Conservation (phyloP, 1,140 invertebrate genomes). For the Phymastichus coffea region DNA sequence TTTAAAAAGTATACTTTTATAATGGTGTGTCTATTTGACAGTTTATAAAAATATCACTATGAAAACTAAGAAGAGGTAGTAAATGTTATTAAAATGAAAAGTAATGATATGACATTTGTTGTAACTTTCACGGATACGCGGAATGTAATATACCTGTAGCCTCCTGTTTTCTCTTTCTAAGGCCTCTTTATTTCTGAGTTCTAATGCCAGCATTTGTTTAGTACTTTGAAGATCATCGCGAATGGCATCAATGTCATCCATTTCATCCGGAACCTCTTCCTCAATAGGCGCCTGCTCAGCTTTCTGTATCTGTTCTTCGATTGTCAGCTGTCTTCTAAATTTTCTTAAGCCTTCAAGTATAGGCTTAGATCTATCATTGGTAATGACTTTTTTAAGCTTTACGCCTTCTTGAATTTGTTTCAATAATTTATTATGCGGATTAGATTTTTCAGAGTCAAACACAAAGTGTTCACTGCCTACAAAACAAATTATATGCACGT, state of each 20-base stretch:
- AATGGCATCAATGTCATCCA: conserved; percentile 89
- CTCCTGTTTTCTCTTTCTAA: conserved; percentile 84
- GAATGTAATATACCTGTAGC: conserved; percentile 65
- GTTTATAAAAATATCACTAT: no score
- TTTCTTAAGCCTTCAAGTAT: conserved; percentile 80
- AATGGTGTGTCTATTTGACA: no score
- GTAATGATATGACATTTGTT: no score
- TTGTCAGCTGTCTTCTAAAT: conserved; percentile 83
- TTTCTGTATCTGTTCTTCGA: conserved; percentile 83
- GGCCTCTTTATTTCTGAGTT: conserved; percentile 82
- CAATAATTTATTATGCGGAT: conserved; percentile 79
- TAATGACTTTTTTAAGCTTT: conserved; percentile 73
- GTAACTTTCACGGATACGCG: no score
- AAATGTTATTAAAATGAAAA: no score
- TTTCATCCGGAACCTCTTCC: conserved; percentile 71
- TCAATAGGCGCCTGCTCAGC: conserved; percentile 59
- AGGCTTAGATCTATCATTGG: conserved; percentile 84
- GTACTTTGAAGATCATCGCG: conserved; percentile 87
- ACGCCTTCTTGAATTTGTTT: conserved; percentile 81
- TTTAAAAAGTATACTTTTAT: no score
- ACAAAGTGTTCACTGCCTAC: conserved; percentile 70
- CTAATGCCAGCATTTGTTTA: conserved; percentile 84
- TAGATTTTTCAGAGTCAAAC: conserved; percentile 83
- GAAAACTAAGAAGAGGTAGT: no score
- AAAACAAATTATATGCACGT: no score